phyloP scores from a whole-genome alignment of 2,113 vertebrate species.

The Gallinago undulata region DNA sequence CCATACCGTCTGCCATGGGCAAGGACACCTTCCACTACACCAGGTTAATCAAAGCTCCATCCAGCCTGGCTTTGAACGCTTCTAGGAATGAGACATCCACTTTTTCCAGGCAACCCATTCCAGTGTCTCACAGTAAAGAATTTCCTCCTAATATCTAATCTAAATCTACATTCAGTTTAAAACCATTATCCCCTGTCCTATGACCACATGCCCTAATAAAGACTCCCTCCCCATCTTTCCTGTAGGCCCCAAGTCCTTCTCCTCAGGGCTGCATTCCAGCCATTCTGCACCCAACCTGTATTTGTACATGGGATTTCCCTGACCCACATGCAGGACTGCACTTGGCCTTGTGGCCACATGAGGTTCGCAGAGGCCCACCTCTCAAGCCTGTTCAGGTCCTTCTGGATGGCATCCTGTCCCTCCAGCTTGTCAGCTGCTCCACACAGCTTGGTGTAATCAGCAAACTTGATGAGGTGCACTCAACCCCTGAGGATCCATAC shows the following conservation, averaged over 20 bases:
- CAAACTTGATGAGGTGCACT: neutral
- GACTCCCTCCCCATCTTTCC: neutral
- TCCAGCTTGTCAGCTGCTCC: neutral
- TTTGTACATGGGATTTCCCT: neutral
- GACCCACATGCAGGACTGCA: neutral
- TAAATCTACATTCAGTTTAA: neutral
- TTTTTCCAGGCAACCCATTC: neutral
- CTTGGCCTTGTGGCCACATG: neutral
- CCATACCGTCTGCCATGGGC: neutral
- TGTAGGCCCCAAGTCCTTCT: neutral
- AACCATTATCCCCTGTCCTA: neutral
- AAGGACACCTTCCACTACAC: neutral
- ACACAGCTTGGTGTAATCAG: neutral
- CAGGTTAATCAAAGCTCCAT: neutral
- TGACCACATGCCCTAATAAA: neutral
- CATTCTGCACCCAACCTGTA: neutral
- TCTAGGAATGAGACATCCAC: neutral
- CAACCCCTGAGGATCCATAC: neutral
- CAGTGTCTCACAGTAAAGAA: neutral
- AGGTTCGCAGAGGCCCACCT: neutral
- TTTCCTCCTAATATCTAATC: neutral
- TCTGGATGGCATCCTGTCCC: neutral
- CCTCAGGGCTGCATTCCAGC: neutral
- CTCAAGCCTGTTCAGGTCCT: neutral
- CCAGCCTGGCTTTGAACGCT: neutral